Conservation (phyloP, 2,888 invertebrate species). For the Troides aeacus region DNA sequence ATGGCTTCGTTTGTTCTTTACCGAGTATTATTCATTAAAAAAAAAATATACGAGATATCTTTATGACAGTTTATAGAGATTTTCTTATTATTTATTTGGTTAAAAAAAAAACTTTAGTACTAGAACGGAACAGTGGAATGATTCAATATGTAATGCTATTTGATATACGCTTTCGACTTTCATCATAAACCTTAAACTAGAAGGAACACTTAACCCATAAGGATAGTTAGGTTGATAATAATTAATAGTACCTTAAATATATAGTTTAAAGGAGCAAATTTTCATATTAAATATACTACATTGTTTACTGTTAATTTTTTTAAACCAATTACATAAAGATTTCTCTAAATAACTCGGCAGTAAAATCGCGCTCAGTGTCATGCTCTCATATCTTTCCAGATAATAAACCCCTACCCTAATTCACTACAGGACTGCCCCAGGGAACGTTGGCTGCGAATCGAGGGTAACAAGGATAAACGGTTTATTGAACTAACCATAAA, state of each 20-base stretch:
- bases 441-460: slow-evolving; percentile 10
- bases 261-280: neutral
- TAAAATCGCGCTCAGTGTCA: neutral
- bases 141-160: too few species aligned
- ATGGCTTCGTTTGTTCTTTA: neutral
- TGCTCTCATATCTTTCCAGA: slow-evolving; percentile 39
- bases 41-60: neutral
- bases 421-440: slow-evolving; percentile 32
- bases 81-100: neutral
- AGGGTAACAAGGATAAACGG: slow-evolving; percentile 28
- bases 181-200: too few species aligned
- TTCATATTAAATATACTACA: too few species aligned
- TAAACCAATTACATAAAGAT: neutral
- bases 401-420: slow-evolving; percentile 43
- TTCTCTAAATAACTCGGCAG: neutral
- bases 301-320: too few species aligned
- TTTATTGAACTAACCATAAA: slow-evolving; percentile 22
- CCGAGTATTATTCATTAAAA: neutral
- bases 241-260: too few species aligned
- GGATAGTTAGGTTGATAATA: too few species aligned
- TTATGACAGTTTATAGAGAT: neutral
- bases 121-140: too few species aligned
- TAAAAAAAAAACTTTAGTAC: too few species aligned
- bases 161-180: too few species aligned
- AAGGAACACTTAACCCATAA: too few species aligned